Evolutionary conservation across 2,888 invertebrate genomes (phyloP).

Genomic region (Ferrisia virgata): DNA sequence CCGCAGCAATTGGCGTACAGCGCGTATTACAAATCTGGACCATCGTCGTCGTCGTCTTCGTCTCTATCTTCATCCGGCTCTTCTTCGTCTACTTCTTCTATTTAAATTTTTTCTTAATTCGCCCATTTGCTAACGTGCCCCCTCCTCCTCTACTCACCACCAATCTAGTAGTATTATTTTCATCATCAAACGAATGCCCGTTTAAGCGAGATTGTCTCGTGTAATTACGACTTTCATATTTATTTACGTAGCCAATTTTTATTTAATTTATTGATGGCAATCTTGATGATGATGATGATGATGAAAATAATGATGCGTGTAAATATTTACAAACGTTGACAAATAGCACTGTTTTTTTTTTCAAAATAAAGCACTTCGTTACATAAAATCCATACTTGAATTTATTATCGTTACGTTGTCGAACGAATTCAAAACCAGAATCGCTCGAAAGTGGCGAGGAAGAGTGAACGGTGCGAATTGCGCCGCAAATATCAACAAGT

Average conservation of each 20-base stretch:
- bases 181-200: neutral
- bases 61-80: constrained; percentile 50
- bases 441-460: neutral
- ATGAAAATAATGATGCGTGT: too few relatives aligned
- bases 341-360: neutral
- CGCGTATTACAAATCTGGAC: constrained; percentile 53
- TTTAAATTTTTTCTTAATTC: neutral
- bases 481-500: neutral
- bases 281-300: too few relatives aligned
- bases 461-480: neutral
- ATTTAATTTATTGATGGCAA: neutral
- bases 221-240: neutral
- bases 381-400: neutral
- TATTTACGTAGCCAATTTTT: neutral
- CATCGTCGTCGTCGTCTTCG: constrained; percentile 67
- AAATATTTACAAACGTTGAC: neutral
- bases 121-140: neutral
- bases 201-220: neutral
- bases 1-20: constrained; percentile 52
- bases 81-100: neutral
- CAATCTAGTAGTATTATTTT: too few relatives aligned
- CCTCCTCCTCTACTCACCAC: neutral
- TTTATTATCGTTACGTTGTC: neutral
- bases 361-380: neutral
- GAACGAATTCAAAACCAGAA: neutral